phyloP scores from a whole-genome alignment of 1,140 invertebrate genomes.

The Lucilia cuprina region DNA sequence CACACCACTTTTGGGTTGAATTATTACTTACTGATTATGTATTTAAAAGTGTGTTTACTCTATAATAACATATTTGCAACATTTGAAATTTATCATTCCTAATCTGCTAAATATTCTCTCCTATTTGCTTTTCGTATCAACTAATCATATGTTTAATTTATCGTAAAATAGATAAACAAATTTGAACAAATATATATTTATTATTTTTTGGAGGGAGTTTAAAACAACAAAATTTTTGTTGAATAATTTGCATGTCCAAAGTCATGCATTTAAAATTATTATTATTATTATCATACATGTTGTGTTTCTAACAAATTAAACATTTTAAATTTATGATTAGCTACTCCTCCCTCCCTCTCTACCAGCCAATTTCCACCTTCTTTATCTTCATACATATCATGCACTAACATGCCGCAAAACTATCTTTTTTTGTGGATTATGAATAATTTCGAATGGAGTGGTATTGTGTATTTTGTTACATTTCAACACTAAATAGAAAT shows the following conservation, averaged over 20 bases:
- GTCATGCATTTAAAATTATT: not conserved
- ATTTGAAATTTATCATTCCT: no score
- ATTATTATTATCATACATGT: not conserved
- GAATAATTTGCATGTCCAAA: not conserved
- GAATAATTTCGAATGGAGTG: not conserved
- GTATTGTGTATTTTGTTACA: not conserved
- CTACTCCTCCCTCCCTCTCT: no score
- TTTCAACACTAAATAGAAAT: not conserved
- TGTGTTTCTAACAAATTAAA: not conserved
- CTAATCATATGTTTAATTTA: not conserved
- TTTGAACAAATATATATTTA: no score
- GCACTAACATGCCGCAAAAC: not conserved
- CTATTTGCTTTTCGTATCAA: no score
- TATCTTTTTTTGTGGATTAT: not conserved
- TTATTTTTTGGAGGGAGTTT: no score
- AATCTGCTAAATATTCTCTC: no score
- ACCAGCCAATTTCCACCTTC: not conserved
- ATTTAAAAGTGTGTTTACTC: no score
- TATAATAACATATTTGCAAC: no score
- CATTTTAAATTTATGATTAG: conserved; percentile 1
- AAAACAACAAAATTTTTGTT: not conserved
- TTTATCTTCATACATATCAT: not conserved
- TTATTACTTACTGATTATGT: no score
- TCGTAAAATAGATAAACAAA: not conserved
- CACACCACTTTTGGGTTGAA: no score